Base-by-base conservation (phyloP, 2,113 vertebrate species). In the Carassius auratus region DNA sequence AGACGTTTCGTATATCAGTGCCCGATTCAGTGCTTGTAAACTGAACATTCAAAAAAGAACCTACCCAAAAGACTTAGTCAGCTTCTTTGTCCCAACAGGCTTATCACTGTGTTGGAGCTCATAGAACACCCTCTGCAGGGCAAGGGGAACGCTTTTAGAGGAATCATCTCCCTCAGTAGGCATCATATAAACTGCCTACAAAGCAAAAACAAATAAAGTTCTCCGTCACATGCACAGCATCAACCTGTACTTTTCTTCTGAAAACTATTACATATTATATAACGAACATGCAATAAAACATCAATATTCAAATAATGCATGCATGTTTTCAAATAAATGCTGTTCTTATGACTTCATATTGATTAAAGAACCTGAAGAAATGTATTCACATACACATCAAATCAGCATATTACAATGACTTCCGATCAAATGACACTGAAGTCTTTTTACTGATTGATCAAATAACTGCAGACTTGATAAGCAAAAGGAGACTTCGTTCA, bases 181-280 rank as follows among this genome's bases (percentile, higher is more conserved):
- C 98, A 99, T 99, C 97, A 99, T 99, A 94, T 99, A 99, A 86
- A 99, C 98, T 83, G 98, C 98, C 98, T 99, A 89, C 81, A 85
- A 89, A n/a, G 12, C 68, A 61, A 85, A 85, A 75, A 86, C 4
- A 45, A 76, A 45, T 12, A 13, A 75, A 4, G 21, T 52, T 76
- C 73, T 23, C 10, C 50, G 45, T 26, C 38, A 50, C 8, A 42
- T 45, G 36, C 38, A 73, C 2, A n/a, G 36, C 69, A 73, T 73
- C 9, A 45, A 45, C 66, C 66, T 36, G 6, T 36, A 17, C 14
- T 36, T 69, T 69, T 19, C 3, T 36, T 69, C 17, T 36, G 15
- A 36, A 15, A 8, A 19, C 52, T 23, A 68, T 30, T 13, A 52
- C 1, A 15, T 5, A 50, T 50, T 50, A 52, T 55, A 55, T 17